Base-by-base conservation (phyloP, 2,888 invertebrate genomes). In the Griposia aprilina region DNA sequence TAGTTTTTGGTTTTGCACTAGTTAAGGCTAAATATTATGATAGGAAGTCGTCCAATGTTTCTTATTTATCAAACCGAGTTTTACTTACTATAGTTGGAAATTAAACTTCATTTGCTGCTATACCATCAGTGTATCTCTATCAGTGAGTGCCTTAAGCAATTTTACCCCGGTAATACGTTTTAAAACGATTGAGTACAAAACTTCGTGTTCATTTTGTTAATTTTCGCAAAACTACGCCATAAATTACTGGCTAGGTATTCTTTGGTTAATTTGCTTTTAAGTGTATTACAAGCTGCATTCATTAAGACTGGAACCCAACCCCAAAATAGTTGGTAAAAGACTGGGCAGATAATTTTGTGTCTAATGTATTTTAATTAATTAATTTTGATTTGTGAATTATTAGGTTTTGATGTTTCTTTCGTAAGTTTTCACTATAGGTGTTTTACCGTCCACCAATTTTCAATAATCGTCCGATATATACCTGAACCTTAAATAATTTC, bases 21-120 rank as follows among this genome's bases (percentile, higher is more conserved):
- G 17, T 36, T 13, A 23, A 55, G 45, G n/a, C 10, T 72, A 87
- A 91, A 91, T 90, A 90, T 91, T 91, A 81, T 90, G 88, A 82
- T 74, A 88, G 66, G 60, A 74, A 68, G 62, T 87, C 75, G 23
- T 82, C 82, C 82, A 87, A 70, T 68, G 63, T 68, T 77, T 69
- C 78, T 72, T 84, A 76, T 89, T 87, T 86, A 81, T 77, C 0
- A 80, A 88, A 82, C 81, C 69, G 80, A 81, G 78, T 59, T 78
- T 76, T 80, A 65, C 41, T 81, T 66, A 65, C 66, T 71, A 57
- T 36, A 57, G n/a, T 57, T 72, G 48, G 13, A 52, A 73, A 45
- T 65, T 68, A 2, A 59, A 52, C 66, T 81, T 82, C 79, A 87
- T 74, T 88, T 8, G 26, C 50, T 57, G 48, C 45, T n/a, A 0